Evolutionary conservation across 2,113 vertebrate species (phyloP).

Genomic region (Rhegmatorhina hoffmannsi): DNA sequence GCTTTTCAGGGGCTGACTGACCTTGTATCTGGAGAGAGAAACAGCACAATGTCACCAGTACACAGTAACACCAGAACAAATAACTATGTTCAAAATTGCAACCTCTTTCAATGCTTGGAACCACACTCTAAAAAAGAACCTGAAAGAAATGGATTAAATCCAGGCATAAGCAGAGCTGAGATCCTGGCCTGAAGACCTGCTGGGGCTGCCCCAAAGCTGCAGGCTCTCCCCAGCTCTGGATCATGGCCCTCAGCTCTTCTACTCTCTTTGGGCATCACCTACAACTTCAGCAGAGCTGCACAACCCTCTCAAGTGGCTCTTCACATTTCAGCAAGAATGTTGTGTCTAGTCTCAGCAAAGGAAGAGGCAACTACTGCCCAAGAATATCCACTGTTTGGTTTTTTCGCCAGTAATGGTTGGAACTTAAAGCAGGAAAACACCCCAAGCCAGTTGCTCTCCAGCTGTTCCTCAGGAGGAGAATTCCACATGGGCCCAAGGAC

Average conservation of each 20-base stretch:
- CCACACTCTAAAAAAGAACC: not conserved
- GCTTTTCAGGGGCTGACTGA: not conserved
- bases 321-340: not conserved
- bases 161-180: not conserved
- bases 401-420: not conserved
- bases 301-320: not conserved
- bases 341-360: not conserved
- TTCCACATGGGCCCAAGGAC: not conserved
- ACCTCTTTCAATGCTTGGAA: not conserved
- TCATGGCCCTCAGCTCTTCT: rapidly evolving
- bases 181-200: not conserved
- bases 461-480: not conserved
- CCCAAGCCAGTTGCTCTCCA: not conserved
- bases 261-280: not conserved
- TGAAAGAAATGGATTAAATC: not conserved
- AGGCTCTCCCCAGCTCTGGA: not conserved
- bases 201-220: not conserved
- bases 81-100: not conserved
- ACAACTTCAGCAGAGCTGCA: not conserved
- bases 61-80: not conserved
- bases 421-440: not conserved
- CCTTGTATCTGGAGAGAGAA: rapidly evolving
- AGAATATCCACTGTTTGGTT: not conserved
- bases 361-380: not conserved
- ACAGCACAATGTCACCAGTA: not conserved